Percentiles rank a stretch among this genome's conserved stretches.
Conservation (phyloP, 2,113 vertebrate species). For the Bos javanicus region DNA sequence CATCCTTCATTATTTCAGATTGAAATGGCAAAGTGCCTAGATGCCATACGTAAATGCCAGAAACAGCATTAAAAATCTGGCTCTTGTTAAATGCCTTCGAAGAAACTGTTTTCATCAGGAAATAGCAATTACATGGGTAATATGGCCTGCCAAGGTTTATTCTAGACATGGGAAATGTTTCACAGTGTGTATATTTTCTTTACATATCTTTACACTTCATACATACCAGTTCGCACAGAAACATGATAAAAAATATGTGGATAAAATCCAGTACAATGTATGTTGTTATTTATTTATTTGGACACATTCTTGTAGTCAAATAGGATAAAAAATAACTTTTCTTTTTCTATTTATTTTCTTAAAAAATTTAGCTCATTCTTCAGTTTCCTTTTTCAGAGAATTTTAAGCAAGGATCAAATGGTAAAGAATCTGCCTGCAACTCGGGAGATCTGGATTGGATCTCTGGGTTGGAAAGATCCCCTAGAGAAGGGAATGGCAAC, state of each 20-base stretch:
- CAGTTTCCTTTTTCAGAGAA: not conserved
- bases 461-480: not conserved
- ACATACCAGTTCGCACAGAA: not conserved
- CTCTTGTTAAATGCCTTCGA: slow-evolving; percentile 63
- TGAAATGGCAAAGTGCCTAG: slow-evolving; percentile 62
- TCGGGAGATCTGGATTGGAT: not conserved
- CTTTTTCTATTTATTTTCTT: not conserved
- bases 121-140: slow-evolving; percentile 31
- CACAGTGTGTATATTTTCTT: not conserved
- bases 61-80: slow-evolving; percentile 50
- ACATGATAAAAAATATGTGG: not conserved
- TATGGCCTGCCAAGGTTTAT: not conserved
- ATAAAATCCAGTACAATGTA: not conserved
- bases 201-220: not conserved
- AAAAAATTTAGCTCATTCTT: not conserved
- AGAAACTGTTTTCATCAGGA: slow-evolving; percentile 69
- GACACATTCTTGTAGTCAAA: not conserved
- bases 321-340: not conserved
- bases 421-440: not conserved
- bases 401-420: not conserved
- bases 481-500: not conserved
- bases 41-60: slow-evolving; percentile 44
- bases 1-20: slow-evolving; percentile 34
- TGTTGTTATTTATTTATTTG: not conserved
- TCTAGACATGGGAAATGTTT: not conserved